phyloP scores from a whole-genome alignment of 1,140 invertebrate species.

The Antheraea pernyi region DNA sequence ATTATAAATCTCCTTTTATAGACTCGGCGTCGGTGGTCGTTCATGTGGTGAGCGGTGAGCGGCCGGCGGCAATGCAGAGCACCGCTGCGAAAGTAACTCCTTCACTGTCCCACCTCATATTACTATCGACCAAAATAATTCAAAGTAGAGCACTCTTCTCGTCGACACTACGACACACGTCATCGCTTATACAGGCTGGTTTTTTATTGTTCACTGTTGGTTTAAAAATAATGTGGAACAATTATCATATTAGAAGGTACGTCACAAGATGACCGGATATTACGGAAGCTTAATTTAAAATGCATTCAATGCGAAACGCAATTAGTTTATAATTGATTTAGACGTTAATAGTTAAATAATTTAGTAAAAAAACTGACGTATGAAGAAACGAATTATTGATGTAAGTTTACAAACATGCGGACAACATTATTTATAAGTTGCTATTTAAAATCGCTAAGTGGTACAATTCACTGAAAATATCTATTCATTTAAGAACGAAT shows the following conservation, averaged over 20 bases:
- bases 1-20: slow-evolving; percentile 38
- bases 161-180: slow-evolving; percentile 11
- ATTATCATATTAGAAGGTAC: slow-evolving; percentile 27
- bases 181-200: slow-evolving; percentile 15
- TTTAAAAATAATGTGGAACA: slow-evolving; percentile 23
- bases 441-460: neutral
- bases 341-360: slow-evolving; percentile 14
- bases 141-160: slow-evolving; percentile 33
- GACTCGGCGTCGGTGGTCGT: slow-evolving; percentile 84
- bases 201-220: slow-evolving; percentile 12
- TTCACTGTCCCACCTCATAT: slow-evolving; percentile 32
- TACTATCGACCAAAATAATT: slow-evolving; percentile 30
- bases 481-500: neutral
- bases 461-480: neutral
- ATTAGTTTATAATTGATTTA: neutral
- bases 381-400: slow-evolving; percentile 65
- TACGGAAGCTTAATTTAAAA: neutral
- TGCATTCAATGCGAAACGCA: slow-evolving; percentile 38
- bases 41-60: slow-evolving; percentile 85
- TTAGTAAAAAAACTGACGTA: slow-evolving; percentile 31
- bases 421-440: neutral
- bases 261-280: slow-evolving; percentile 38
- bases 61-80: slow-evolving; percentile 88
- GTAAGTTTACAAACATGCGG: slow-evolving; percentile 15
- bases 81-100: slow-evolving; percentile 71